phyloP scores from a whole-genome alignment of 2,888 invertebrate species.

The Pseudococcus jackbeardsleyi region DNA sequence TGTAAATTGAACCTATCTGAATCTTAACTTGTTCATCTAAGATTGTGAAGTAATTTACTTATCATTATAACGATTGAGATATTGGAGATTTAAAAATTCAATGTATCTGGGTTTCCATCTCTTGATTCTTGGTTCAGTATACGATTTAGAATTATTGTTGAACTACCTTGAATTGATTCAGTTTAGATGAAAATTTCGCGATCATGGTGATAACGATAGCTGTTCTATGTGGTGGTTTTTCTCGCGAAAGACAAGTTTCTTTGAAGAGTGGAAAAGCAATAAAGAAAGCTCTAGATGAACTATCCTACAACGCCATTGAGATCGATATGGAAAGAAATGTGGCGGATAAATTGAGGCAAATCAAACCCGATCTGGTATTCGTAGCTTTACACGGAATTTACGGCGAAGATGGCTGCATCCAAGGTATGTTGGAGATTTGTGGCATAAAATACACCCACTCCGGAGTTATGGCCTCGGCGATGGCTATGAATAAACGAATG shows the following conservation, averaged over 20 bases:
- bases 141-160: too few relatives aligned
- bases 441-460: not conserved
- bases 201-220: not conserved
- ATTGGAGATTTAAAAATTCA: too few relatives aligned
- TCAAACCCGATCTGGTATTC: not conserved
- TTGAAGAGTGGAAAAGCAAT: not conserved
- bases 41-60: too few relatives aligned
- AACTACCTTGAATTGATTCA: too few relatives aligned
- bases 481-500: not conserved
- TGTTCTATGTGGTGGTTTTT: not conserved
- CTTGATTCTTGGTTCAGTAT: too few relatives aligned
- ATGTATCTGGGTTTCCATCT: too few relatives aligned
- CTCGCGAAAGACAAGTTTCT: not conserved
- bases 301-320: not conserved
- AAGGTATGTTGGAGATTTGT: not conserved
- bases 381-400: not conserved
- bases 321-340: not conserved
- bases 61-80: too few relatives aligned
- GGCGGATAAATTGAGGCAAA: not conserved
- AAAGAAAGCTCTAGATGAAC: not conserved
- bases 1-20: too few relatives aligned
- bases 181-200: too few relatives aligned
- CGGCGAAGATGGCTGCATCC: conserved; percentile 20
- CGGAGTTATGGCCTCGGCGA: not conserved
- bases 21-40: too few relatives aligned